A percentile compares a stretch with the other conserved stretches of the same genome.
Conservation (phyloP, 2,888 invertebrate genomes). For the Belgica antarctica region DNA sequence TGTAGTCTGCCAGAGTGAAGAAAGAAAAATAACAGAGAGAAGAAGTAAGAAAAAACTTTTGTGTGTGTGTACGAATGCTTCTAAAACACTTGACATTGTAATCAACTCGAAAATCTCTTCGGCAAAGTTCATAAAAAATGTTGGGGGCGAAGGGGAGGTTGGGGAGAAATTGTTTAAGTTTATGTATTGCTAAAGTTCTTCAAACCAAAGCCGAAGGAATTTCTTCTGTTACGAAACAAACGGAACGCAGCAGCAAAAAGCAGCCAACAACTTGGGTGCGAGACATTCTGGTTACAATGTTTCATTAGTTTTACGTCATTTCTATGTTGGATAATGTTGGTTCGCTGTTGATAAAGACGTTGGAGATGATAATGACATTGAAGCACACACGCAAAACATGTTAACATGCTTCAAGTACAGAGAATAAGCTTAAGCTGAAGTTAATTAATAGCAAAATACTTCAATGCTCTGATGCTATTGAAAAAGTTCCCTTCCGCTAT, state of each 20-base stretch:
- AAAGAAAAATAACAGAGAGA: not conserved
- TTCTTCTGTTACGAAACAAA: not conserved
- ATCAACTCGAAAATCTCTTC: constrained; percentile 38
- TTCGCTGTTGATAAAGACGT: not conserved
- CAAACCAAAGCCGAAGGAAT: not conserved
- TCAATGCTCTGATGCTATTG: not conserved
- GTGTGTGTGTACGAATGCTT: constrained; percentile 3
- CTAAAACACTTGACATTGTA: constrained; percentile 27
- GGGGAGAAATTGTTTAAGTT: constrained; percentile 10
- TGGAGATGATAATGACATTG: constrained; percentile 15
- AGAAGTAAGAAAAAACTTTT: not conserved
- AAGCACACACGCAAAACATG: not conserved
- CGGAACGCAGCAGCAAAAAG: no score
- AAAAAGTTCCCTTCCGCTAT: not conserved
- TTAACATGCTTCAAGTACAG: constrained; percentile 5
- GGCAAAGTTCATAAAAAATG: constrained; percentile 35
- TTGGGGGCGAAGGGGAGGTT: not conserved
- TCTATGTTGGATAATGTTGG: not conserved
- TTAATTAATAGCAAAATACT: not conserved
- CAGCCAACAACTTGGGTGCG: not conserved
- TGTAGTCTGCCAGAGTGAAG: not conserved
- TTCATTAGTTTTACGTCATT: not conserved
- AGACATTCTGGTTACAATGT: constrained; percentile 18
- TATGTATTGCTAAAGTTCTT: constrained; percentile 23
- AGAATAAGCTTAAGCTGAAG: not conserved